Evolutionary conservation across 1,140 invertebrate genomes (phyloP).

Genomic region (Cyphomyrmex costatus): DNA sequence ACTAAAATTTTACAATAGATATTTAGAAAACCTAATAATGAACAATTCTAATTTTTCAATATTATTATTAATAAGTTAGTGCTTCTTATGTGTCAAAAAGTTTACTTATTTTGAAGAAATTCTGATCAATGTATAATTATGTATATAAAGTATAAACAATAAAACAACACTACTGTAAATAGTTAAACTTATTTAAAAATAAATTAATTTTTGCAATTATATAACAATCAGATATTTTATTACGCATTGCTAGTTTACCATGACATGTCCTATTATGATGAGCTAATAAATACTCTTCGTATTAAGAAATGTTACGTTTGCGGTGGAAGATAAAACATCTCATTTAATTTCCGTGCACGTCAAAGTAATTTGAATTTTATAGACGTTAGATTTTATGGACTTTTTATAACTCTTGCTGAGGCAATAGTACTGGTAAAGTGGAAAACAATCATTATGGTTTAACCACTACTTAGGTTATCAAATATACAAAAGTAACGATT

Average conservation of each 20-base stretch:
- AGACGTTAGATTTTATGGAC: slow-evolving; percentile 12
- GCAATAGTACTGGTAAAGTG: background rate
- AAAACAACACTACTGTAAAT: background rate
- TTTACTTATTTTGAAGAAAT: background rate
- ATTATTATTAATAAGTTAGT: background rate
- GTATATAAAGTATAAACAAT: background rate
- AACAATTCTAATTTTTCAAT: background rate
- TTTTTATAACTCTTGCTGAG: background rate
- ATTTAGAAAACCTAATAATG: background rate
- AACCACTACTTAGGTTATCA: background rate
- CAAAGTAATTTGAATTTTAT: slow-evolving; percentile 31
- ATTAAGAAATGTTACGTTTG: slow-evolving; percentile 4
- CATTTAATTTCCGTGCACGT: background rate
- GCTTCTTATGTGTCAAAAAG: background rate
- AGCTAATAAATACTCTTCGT: slow-evolving; percentile 17
- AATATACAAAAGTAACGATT: background rate
- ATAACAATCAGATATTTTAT: background rate
- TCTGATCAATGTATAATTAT: background rate
- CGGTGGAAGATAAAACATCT: background rate
- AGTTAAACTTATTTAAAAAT: background rate
- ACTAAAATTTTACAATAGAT: background rate
- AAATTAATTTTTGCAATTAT: slow-evolving; percentile 22
- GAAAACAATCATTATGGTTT: slow-evolving; percentile 6
- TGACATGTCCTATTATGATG: background rate
- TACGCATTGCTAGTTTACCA: background rate